Base-by-base conservation (phyloP, 2,797 vertebrate genomes). In the Anabas testudineus region DNA sequence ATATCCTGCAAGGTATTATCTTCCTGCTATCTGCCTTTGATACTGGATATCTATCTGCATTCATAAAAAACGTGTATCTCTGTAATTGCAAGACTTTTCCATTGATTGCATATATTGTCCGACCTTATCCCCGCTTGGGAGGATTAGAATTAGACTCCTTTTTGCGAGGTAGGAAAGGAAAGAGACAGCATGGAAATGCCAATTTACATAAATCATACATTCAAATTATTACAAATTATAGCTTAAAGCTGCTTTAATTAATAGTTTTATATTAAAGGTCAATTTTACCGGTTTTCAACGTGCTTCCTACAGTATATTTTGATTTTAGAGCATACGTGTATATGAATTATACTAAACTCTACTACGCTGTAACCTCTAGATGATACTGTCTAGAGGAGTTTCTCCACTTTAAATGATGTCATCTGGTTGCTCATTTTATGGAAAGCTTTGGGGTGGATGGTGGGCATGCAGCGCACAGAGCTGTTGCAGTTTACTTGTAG, bases 1-100 rank as follows among this genome's bases (percentile, higher is more conserved):
- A 56, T 16, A 63, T 52, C 36, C 56, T 37, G 30, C 58, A 51
- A 58, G 53, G 71, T 67, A 57, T 80, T 72, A 76, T 57, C 60
- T 41, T 30, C 30, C 64, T 52, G 28, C 28, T 34, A 12, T 39
- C 47, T 54, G 56, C 42, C 46, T 65, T 37, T 55, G 51, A 39
- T 45, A 49, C 56, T 34, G 60, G 45, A 57, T 56, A 26, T 52
- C 39, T 57, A 62, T 51, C 41, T 66, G 42, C 26, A 36, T 46
- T 53, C 19, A 62, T 22, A 51, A 24, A 21, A 13, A 70, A 19
- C 2, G 32, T 22, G 49, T 8, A 1, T 66, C 26, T 14, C 47
- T 67, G 3, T 18, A 48, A 26, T 43, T 56, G 32, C 10, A 28
- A 61, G 59, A 34, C 34, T 32, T 55, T 18, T 52, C 24, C 21